Percentiles rank a stretch among this genome's conserved stretches.
Evolutionary conservation across 53 echinoderm and acorn worm genomes (phyloP).

Genomic region (Arbacia lixula): DNA sequence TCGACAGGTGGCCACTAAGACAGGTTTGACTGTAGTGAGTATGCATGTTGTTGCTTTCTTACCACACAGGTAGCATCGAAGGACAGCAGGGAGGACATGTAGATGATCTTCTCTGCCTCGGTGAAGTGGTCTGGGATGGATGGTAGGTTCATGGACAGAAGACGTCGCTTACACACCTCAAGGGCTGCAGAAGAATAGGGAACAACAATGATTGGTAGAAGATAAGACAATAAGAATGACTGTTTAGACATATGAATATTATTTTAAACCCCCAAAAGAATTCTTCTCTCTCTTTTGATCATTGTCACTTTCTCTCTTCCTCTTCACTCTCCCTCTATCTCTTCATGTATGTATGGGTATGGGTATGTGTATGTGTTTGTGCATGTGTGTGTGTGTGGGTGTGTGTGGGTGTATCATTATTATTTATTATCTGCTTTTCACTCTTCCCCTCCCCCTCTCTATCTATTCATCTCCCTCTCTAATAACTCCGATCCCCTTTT

Average conservation of each 20-base stretch:
- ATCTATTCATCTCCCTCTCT: background rate
- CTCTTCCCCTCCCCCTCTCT: background rate
- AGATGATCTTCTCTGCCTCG: conserved; percentile 82
- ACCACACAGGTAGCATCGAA: conserved; percentile 85
- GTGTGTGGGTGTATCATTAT: too few species aligned
- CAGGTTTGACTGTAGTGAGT: too few species aligned
- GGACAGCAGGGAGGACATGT: conserved; percentile 81
- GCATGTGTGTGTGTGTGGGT: too few species aligned
- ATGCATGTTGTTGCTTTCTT: too few species aligned
- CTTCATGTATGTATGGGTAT: too few species aligned
- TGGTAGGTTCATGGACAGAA: conserved; percentile 76
- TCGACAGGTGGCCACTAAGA: too few species aligned
- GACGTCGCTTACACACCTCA: conserved; percentile 82
- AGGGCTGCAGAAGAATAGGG: conserved; percentile 61
- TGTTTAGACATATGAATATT: too few species aligned
- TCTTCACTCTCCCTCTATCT: background rate
- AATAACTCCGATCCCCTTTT: too few species aligned
- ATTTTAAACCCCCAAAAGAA: too few species aligned
- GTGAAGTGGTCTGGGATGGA: conserved; percentile 84
- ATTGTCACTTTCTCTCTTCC: background rate
- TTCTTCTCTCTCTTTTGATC: background rate
- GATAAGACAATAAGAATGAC: too few species aligned
- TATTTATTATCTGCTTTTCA: background rate
- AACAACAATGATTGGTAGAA: too few species aligned
- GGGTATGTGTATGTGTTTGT: too few species aligned